Percentiles rank a stretch among this genome's conserved stretches.
phyloP scores from a whole-genome alignment of 2,797 vertebrate species.

The Ptychadena robeensis region DNA sequence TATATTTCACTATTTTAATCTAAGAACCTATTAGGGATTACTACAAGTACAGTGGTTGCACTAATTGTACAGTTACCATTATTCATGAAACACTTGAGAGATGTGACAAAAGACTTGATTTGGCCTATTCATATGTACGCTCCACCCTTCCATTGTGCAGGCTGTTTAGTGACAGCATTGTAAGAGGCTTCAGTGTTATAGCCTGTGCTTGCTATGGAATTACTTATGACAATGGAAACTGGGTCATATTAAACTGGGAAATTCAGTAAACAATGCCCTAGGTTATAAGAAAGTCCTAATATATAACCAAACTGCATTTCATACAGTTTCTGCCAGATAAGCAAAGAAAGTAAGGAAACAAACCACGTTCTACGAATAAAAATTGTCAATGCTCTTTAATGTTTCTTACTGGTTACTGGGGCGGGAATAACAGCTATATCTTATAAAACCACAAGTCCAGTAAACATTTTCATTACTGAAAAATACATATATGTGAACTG shows the following conservation, averaged over 20 bases:
- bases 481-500: background rate
- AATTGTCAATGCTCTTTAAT: background rate
- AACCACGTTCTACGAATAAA: background rate
- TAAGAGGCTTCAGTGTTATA: constrained; percentile 17
- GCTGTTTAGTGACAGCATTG: background rate
- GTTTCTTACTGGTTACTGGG: background rate
- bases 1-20: background rate
- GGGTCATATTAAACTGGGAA: constrained; percentile 31
- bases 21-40: background rate
- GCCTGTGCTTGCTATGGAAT: constrained; percentile 5
- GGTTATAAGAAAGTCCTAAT: constrained; percentile 39
- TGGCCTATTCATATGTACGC: constrained; percentile 42
- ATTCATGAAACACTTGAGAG: constrained; percentile 8
- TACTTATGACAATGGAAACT: constrained; percentile 39
- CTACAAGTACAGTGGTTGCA: background rate
- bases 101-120: constrained; percentile 21
- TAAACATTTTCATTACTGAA: background rate
- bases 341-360: background rate
- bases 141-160: constrained; percentile 25
- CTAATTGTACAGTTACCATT: constrained; percentile 34
- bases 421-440: background rate
- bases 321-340: background rate
- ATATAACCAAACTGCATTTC: constrained; percentile 10
- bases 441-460: background rate
- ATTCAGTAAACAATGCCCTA: constrained; percentile 41